These are phyloP conservation scores for Aleiodes alternator DNA, from an alignment of 2,888 invertebrate genomes.

Conservation along the genomic window DNA sequence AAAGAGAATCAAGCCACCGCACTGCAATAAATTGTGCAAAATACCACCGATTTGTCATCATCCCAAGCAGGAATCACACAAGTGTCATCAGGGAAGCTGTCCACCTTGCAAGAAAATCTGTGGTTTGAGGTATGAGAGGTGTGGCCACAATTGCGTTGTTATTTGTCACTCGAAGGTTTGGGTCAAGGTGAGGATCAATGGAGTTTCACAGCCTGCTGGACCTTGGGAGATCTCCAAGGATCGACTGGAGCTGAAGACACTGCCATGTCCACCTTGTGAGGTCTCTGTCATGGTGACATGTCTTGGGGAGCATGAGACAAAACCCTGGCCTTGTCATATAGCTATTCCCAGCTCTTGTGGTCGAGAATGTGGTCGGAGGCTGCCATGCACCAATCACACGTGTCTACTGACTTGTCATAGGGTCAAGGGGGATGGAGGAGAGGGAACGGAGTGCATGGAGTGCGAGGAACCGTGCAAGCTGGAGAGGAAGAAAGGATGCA, in stretches of 20 bases:
- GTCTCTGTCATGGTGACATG: constrained; percentile 84
- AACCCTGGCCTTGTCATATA: constrained; percentile 82
- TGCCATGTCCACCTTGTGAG: constrained; percentile 85
- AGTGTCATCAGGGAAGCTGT: constrained; percentile 90
- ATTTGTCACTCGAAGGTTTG: constrained; percentile 87
- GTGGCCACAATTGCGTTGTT: constrained; percentile 83
- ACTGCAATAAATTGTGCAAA: constrained; percentile 85
- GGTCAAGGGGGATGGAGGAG: constrained; percentile 75
- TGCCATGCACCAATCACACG: constrained; percentile 87
- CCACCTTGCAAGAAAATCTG: constrained; percentile 89
- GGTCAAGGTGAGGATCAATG: constrained; percentile 76
- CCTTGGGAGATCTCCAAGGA: constrained; percentile 76
- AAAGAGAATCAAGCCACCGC: constrained; percentile 85
- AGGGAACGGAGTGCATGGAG: constrained; percentile 74
- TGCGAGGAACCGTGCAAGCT: constrained; percentile 81
- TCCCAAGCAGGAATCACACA: constrained; percentile 82
- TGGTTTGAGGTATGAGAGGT: constrained; percentile 77
- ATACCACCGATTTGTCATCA: constrained; percentile 92
- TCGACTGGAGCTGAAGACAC: constrained; percentile 75
- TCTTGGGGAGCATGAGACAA: constrained; percentile 84
- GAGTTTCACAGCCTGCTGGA: constrained; percentile 78
- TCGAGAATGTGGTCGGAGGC: constrained; percentile 82
- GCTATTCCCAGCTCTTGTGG: constrained; percentile 87
- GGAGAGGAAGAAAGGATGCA: constrained; percentile 84
- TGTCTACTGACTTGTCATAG: constrained; percentile 86